A percentile compares a stretch with the other conserved stretches of the same genome.
Evolutionary conservation across 2,113 vertebrate species (phyloP).

Genomic region (Oriolus oriolus): DNA sequence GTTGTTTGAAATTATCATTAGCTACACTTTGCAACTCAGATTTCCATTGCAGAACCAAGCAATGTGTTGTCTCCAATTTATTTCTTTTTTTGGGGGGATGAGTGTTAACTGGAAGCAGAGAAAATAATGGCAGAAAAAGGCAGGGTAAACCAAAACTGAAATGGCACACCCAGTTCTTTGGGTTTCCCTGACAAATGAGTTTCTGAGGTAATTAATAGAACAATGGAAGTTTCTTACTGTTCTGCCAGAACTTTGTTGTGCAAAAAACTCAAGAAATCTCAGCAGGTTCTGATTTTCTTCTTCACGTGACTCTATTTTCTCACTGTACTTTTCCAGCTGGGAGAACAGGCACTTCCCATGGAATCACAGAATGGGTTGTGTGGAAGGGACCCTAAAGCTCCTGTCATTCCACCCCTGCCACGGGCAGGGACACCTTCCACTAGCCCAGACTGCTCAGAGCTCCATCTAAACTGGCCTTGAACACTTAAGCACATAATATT

Average conservation of each 20-base stretch:
- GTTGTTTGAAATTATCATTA: not conserved
- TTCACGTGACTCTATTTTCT: not conserved
- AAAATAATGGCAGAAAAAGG: slow-evolving; percentile 17
- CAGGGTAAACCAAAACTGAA: not conserved
- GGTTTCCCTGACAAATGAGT: not conserved
- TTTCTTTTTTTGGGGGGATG: not conserved
- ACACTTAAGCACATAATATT: not conserved
- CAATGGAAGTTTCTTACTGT: not conserved
- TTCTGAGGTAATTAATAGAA: slow-evolving; percentile 1
- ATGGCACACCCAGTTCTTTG: not conserved
- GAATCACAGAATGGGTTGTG: not conserved
- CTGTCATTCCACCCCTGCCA: not conserved
- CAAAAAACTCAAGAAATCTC: slow-evolving; percentile 1
- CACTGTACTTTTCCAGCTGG: not conserved
- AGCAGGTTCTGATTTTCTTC: not conserved
- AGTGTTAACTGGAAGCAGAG: slow-evolving; percentile 24
- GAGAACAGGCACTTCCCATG: not conserved
- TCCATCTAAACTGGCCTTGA: not conserved
- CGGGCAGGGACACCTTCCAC: not conserved
- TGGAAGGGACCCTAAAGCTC: not conserved
- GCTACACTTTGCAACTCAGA: not conserved
- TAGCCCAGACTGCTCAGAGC: not conserved
- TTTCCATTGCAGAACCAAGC: not conserved
- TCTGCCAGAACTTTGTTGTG: not conserved
- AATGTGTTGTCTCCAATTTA: not conserved